Conservation (phyloP, 1,140 invertebrate genomes). For the Calliphora vicina region DNA sequence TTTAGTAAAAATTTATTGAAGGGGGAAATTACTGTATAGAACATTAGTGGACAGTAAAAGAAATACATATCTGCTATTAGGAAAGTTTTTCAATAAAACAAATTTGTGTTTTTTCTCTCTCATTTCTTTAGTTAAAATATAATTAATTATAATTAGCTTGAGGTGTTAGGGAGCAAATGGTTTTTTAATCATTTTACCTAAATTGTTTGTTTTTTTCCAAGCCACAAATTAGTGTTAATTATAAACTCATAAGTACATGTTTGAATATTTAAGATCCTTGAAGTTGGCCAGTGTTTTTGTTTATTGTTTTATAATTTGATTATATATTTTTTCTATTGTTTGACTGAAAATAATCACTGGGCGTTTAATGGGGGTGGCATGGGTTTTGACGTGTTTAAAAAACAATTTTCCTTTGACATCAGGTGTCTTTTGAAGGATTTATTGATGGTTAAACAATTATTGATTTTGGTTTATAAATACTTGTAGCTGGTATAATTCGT, state of each 20-base stretch:
- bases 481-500: too few relatives aligned
- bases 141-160: conserved; percentile 25
- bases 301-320: neutral
- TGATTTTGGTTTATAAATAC: neutral
- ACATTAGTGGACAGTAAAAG: neutral
- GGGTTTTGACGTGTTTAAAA: neutral
- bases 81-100: too few relatives aligned
- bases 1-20: neutral
- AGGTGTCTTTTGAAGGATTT: neutral
- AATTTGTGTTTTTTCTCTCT: too few relatives aligned
- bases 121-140: conserved; percentile 2
- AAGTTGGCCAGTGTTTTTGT: neutral
- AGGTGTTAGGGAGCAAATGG: conserved; percentile 15
- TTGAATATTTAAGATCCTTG: neutral
- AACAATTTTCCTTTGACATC: neutral
- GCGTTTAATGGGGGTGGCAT: neutral
- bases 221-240: neutral
- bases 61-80: neutral
- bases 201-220: neutral
- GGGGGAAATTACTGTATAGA: neutral
- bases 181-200: conserved; percentile 31
- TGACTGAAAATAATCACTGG: neutral
- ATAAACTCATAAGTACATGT: conserved; percentile 19
- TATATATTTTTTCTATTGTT: neutral
- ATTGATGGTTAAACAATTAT: neutral